Evolutionary conservation across 2,113 vertebrate genomes (phyloP), one percentile per base, ranked within the genome.

Genomic region (Egretta garzetta): DNA sequence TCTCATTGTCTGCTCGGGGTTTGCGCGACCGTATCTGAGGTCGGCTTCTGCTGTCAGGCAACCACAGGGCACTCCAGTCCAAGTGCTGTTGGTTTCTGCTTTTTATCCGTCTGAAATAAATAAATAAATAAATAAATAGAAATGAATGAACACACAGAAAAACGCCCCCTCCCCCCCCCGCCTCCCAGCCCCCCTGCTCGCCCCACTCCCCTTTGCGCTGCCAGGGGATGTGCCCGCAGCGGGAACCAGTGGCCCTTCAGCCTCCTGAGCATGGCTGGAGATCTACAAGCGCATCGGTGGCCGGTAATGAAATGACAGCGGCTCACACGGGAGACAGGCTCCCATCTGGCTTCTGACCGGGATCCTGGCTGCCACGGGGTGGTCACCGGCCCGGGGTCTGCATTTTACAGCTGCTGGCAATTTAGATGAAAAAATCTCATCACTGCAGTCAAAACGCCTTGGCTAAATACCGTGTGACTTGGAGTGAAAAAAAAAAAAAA

Each of bases 1-100:
- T 71, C 73, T 66, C 56, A 66, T 94, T 90, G 72, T 87, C 72
- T 90, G 67, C 5, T 80, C 3, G 1, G 52, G 62, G 73, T 64
- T 84, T 84, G 90, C 41, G 72, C 1, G 9, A 58, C 93, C 8
- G 4, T 90, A 66, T 56, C 68, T 23, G 83, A 90, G 80, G n/a
- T 23, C 82, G 80, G 59, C 35, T 91, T 81, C 80, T 93, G 93
- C 95, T 64, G 80, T 93, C 87, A 88, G 75, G 80, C 80, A 86
- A 91, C 50, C 75, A 88, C 71, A 59, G 71, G 88, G 84, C 80
- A 80, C 82, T 79, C 91, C 76, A 89, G 80, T 75, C 75, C 91
- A 93, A 93, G 66, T 37, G 45, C 88, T 66, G 56, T 19, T 66
- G 80, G 74, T 86, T 91, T 86, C 84, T 91, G 88, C 71, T 86